Evolutionary conservation across 2,797 vertebrate genomes (phyloP).

Genomic region (Bothrops alternatus): DNA sequence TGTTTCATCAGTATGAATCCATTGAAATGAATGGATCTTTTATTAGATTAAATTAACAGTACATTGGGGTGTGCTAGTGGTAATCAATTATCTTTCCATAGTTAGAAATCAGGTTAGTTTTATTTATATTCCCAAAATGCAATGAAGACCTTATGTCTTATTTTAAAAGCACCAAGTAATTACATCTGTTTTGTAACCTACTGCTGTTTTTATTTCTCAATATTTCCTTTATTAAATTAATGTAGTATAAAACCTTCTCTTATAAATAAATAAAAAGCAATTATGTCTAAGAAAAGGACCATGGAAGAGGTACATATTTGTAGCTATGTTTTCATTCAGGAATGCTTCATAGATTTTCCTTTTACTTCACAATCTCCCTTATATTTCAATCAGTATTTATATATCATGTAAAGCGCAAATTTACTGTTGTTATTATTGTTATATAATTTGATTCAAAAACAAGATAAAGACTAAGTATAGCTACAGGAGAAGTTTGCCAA

Average conservation of each 20-base stretch:
- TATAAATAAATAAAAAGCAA: not conserved
- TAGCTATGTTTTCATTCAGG: not conserved
- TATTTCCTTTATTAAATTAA: not conserved
- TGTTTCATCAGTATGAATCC: not conserved
- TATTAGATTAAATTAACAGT: slow-evolving; percentile 26
- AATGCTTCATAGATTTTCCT: not conserved
- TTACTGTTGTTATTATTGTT: not conserved
- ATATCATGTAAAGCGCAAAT: not conserved
- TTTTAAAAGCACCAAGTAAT: slow-evolving; percentile 45
- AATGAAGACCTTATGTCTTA: slow-evolving; percentile 44
- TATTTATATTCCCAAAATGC: slow-evolving; percentile 58
- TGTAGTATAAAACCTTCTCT: not conserved
- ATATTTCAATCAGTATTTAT: not conserved
- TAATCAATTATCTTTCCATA: slow-evolving; percentile 53
- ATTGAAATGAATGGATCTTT: not conserved
- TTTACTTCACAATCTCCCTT: not conserved
- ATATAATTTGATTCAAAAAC: not conserved
- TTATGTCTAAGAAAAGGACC: not conserved
- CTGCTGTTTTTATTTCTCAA: slow-evolving; percentile 4
- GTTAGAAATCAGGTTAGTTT: slow-evolving; percentile 49
- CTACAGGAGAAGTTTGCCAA: not conserved
- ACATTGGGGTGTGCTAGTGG: slow-evolving; percentile 3
- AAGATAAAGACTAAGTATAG: not conserved
- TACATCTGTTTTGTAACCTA: slow-evolving; percentile 26
- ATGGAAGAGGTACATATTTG: not conserved